These are phyloP conservation scores for Euthynnus affinis DNA, from an alignment of 2,797 vertebrate genomes.

Conservation along the genomic window DNA sequence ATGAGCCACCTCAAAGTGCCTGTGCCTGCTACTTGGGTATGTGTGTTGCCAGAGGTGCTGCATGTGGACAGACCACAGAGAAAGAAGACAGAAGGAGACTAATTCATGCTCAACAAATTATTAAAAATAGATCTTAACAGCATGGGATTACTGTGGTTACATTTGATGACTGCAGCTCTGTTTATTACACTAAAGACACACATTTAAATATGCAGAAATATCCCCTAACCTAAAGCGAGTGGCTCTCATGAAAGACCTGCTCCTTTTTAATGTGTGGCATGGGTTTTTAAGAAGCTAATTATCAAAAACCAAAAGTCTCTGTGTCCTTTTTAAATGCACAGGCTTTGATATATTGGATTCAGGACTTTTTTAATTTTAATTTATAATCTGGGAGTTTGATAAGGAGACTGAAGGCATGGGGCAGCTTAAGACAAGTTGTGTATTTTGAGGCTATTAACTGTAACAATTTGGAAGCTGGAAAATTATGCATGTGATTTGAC, in stretches of 20 bases:
- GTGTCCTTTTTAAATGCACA: conserved; percentile 30
- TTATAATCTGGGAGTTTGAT: conserved; percentile 50
- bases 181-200: conserved; percentile 16
- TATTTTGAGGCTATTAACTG: conserved; percentile 38
- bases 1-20: conserved; percentile 62
- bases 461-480: conserved; percentile 24
- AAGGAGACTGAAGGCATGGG: conserved; percentile 33
- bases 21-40: conserved; percentile 35
- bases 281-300: conserved; percentile 45
- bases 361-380: conserved; percentile 39
- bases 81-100: conserved; percentile 30
- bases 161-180: conserved; percentile 28
- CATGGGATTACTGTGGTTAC: conserved; percentile 42
- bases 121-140: conserved; percentile 55
- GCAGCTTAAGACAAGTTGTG: conserved; percentile 16
- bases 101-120: conserved; percentile 58
- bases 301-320: conserved; percentile 24
- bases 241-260: conserved; percentile 3
- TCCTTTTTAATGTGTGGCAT: conserved; percentile 14
- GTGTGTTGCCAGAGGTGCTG: conserved; percentile 54
- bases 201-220: conserved; percentile 21
- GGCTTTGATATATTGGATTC: conserved; percentile 41
- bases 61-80: conserved; percentile 50
- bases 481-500: conserved; percentile 30
- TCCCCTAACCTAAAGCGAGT: background rate